Base-by-base conservation (phyloP, 2,113 vertebrate species). In the Cichladusa arquata region DNA sequence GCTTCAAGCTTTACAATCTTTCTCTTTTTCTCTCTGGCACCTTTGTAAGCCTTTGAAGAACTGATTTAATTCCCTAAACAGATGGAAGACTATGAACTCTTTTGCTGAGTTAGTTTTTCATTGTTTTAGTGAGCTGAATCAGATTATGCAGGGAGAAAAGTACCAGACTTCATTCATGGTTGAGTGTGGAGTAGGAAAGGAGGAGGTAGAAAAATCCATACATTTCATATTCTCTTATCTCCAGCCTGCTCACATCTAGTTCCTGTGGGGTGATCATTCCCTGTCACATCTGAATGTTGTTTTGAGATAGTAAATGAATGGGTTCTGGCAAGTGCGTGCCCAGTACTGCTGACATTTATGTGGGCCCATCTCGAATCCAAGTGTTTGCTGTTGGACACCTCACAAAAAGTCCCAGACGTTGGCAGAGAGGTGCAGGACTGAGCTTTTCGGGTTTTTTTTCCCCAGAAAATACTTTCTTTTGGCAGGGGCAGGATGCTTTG, bases 51-150 rank as follows among this genome's bases (percentile, higher is more conserved):
- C 62, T 74, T 73, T 72, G 36, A 69, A 61, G 36, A 88, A 62
- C 28, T 73, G 48, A 82, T 79, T 67, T 82, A 81, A 62, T 85
- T 95, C 74, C 69, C n/a, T 73, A 47, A 95, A 88, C 76, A 88
- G 50, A 62, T 90, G 56, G 71, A 74, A 92, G 81, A 73, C 31
- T 22, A 47, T 82, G 72, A 71, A 57, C 38, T 73, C 26, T 81
- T 85, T 66, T 62, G 62, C 64, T 73, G 50, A 42, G 13, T 80
- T 86, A 53, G 19, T 78, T 90, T 77, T 81, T 57, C 51, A 25
- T 66, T 81, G 60, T 71, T 93, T 80, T 47, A 81, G 67, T 78
- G 86, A 86, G 28, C 45, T 83, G 86, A 51, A 86, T 92, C 76
- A 90, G 86, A 73, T 81, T 81, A 73, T 58, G 40, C 81, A 86